These are phyloP conservation scores for Edolisoma coerulescens DNA, from an alignment of 2,113 vertebrate genomes.

Conservation along the genomic window DNA sequence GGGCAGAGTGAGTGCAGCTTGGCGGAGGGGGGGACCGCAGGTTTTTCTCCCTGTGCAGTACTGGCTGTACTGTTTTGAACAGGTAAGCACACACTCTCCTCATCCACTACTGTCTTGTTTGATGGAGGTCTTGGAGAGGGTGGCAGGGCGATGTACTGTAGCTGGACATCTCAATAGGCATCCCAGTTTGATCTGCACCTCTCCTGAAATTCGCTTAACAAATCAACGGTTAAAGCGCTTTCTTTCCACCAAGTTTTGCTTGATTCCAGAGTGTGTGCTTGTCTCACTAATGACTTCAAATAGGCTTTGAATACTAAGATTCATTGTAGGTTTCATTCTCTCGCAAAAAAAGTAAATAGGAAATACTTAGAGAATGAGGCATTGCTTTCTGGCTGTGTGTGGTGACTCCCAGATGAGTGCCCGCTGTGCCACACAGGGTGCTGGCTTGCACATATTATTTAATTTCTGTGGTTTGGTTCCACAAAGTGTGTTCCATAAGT, in stretches of 20 bases:
- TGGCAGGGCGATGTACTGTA: not conserved
- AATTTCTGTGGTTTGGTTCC: not conserved
- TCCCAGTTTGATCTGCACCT: not conserved
- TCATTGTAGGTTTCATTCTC: not conserved
- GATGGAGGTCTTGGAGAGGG: not conserved
- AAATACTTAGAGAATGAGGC: not conserved
- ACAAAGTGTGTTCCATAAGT: rapidly evolving
- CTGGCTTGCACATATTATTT: not conserved
- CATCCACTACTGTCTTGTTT: not conserved
- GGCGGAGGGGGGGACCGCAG: rapidly evolving
- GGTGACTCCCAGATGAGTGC: not conserved
- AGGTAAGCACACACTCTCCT: not conserved
- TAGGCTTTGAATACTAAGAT: not conserved
- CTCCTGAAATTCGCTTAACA: not conserved
- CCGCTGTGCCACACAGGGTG: not conserved
- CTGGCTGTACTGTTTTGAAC: not conserved
- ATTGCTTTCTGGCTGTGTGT: not conserved
- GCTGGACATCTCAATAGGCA: not conserved
- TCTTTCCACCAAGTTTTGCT: not conserved
- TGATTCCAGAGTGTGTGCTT: not conserved
- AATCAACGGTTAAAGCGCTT: not conserved
- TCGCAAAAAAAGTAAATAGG: not conserved
- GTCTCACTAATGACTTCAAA: not conserved
- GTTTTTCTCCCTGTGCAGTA: rapidly evolving
- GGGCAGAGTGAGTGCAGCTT: not conserved